Base-by-base conservation (phyloP, 2,888 invertebrate species). In the Latheticus oryzae region DNA sequence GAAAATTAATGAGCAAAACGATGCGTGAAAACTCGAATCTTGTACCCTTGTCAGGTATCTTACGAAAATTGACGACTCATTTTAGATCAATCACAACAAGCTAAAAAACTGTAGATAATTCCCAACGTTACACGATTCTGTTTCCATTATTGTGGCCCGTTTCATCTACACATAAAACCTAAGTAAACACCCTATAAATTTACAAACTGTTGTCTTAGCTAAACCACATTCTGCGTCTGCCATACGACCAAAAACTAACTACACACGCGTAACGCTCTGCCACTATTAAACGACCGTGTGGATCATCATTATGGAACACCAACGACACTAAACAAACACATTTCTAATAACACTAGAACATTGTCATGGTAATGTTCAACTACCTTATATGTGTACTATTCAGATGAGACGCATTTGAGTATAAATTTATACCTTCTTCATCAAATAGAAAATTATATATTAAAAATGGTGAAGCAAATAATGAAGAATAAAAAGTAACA, bases 1-100 rank as follows among this genome's bases (percentile, higher is more conserved):
- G 24, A 66, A 70, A 71, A 71, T 71, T 71, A 71, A 70, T 70
- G 69, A 69, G 67, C 55, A 64, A 66, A 63, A 63, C 64, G 63
- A 65, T 68, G 67, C 71, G 71, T 71, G 68, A 68, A 17, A 24
- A 19, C 33, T 30, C 30, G 45, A 17, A 24, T 13, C 33, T 30
- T 21, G 45, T 30, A 45, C 30, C 30, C 45, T 12, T 23, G 7
- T 23, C 12, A 43, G 47, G 32, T 33, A 15, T 45, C 33, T 45
- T 26, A n/a, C n/a, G n/a, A n/a, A n/a, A n/a, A n/a, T n/a, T n/a
- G n/a, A n/a, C 23, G 16, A 23, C 26, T 16, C 13, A 42, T 26
- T 26, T 42, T 16, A 9, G 26, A 23, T 23, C 38, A 17, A 38
- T 38, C 37, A 26, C 9, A 11, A 23, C 38, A 21, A 2, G n/a